Evolutionary conservation across 2,888 invertebrate species (phyloP), one percentile per base, ranked within the genome.

Genomic region (Synanthedon tipuliformis): DNA sequence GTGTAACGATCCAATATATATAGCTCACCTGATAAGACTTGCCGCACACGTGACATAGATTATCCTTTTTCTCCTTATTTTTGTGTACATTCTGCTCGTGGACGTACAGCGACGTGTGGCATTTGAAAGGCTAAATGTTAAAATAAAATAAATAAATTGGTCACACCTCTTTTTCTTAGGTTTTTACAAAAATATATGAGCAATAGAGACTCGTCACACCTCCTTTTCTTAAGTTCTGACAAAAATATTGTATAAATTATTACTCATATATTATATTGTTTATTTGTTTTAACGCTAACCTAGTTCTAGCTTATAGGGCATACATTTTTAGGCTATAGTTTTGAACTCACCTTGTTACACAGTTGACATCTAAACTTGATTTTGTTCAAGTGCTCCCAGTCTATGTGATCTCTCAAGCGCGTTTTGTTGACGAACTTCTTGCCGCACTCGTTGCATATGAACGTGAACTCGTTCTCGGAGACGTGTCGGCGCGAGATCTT

Each of bases 41-140:
- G 13, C 86, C 86, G 68, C 86, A 87, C 1, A 86, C 85, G 55
- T 87, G 85, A 48, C 86, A 87, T 2, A 87, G 66, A 55, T 87
- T 84, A 48, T 81, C 78, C 52, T 77, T 78, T 56, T 72, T 71
- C 58, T 80, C 78, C 52, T 77, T 78, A 41, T 75, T 70, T 0
- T 68, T 57, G 56, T 86, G 87, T 0, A 86, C 82, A 51, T 84
- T 84, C 58, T 84, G 82, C 57, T 74, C 55, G 62, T 86, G 87
- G 0, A 85, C 78, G 65, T 86, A 87, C 48, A 85, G 58, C 0
- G 87, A 85, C 3, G 87, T 85, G 71, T 84, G 81, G 12, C 81
- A 83, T 51, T 86, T 86, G 75, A 83, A 86, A 12, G 87, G 77
- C 87, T 87, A 73, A 45, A 45, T n/a, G 1, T 41, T 41, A 41